phyloP scores from a whole-genome alignment of 2,888 invertebrate genomes.

The Chaetoderma sp. region DNA sequence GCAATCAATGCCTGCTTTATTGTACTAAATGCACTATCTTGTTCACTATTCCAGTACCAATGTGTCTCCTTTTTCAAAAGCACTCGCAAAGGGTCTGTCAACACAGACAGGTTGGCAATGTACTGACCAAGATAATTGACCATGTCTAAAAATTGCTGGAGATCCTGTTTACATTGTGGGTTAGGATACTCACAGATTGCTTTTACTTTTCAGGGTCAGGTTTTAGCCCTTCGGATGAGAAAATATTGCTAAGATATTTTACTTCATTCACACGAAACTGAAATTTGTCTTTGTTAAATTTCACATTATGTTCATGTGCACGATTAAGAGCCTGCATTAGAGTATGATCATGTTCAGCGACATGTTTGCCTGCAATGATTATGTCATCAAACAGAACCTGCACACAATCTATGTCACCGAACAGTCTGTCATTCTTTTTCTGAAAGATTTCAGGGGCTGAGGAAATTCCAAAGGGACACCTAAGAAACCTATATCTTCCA shows the following conservation, averaged over 20 bases:
- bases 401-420: too few species aligned
- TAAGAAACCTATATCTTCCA: slow-evolving; percentile 25
- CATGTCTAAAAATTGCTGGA: slow-evolving; percentile 31
- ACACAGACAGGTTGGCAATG: slow-evolving; percentile 36
- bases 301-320: slow-evolving; percentile 24
- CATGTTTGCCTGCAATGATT: slow-evolving; percentile 31
- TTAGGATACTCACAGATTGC: slow-evolving; percentile 36
- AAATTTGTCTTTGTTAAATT: slow-evolving; percentile 36
- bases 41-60: slow-evolving; percentile 14
- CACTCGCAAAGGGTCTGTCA: slow-evolving; percentile 31
- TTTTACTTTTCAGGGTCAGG: slow-evolving; percentile 21
- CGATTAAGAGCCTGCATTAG: slow-evolving; percentile 30
- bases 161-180: slow-evolving; percentile 22
- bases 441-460: slow-evolving; percentile 35
- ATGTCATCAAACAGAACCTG: slow-evolving; percentile 35
- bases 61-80: slow-evolving; percentile 25
- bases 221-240: slow-evolving; percentile 21
- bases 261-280: slow-evolving; percentile 24
- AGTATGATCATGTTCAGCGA: slow-evolving; percentile 34
- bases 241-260: slow-evolving; percentile 30
- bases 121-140: slow-evolving; percentile 32
- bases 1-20: slow-evolving; percentile 28
- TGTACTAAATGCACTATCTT: slow-evolving; percentile 11
- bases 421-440: too few species aligned
- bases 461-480: slow-evolving; percentile 35